Evolutionary conservation across 2,113 vertebrate genomes (phyloP).

Genomic region (Pongo pygmaeus): DNA sequence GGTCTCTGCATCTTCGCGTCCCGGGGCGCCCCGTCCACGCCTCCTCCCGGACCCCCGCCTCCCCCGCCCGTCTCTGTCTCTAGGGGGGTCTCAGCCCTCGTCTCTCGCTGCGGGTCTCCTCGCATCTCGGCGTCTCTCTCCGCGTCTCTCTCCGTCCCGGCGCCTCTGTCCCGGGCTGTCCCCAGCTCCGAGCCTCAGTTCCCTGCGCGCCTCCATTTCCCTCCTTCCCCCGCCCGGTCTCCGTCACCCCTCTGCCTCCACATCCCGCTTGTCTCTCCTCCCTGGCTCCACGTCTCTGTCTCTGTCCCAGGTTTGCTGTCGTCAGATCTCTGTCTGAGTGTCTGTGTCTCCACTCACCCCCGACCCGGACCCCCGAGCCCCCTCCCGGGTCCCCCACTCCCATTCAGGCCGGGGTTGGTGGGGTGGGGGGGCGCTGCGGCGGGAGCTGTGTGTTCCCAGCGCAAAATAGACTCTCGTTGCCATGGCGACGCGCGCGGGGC

Average conservation of each 20-base stretch:
- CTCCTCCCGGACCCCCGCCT: not conserved
- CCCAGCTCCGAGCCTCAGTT: not conserved
- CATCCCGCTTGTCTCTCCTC: not conserved
- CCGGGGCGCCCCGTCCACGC: not conserved
- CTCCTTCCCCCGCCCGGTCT: not conserved
- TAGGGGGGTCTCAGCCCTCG: not conserved
- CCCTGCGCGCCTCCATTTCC: not conserved
- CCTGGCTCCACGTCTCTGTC: not conserved
- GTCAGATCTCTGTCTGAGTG: not conserved
- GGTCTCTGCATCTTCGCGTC: not conserved
- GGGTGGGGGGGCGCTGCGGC: conserved; percentile 62
- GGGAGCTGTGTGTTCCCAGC: conserved; percentile 76
- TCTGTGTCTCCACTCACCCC: not conserved
- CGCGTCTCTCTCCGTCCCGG: not conserved
- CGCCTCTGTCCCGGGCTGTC: not conserved
- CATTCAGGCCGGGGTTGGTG: not conserved
- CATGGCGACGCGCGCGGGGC: conserved; percentile 70
- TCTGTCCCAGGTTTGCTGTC: not conserved
- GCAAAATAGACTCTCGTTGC: conserved; percentile 78
- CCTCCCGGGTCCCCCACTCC: not conserved
- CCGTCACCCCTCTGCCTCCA: not conserved
- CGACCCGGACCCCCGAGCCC: not conserved
- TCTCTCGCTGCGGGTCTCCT: not conserved
- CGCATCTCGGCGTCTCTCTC: not conserved
- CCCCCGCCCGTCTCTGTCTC: not conserved